A percentile compares a stretch with the other conserved stretches of the same genome.
Conservation (phyloP, 1,140 invertebrate species). For the Apocrypta bakeri region DNA sequence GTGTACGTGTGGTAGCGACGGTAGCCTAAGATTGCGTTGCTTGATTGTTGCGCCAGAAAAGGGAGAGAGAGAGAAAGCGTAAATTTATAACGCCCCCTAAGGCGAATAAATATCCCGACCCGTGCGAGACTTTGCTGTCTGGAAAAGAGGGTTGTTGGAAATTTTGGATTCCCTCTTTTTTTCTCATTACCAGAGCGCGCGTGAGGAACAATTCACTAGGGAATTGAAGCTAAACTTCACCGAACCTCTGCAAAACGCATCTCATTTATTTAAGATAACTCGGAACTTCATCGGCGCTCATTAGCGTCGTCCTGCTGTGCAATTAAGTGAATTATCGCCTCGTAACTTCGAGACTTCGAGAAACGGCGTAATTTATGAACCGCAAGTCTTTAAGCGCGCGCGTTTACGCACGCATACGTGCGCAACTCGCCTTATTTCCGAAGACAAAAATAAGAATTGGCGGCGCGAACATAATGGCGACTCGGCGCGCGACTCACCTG, state of each 20-base stretch:
- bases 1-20: constrained; percentile 43
- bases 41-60: constrained; percentile 55
- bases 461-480: constrained; percentile 16
- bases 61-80: neutral
- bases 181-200: no score
- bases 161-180: neutral
- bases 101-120: constrained; percentile 59
- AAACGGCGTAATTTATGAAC: constrained; percentile 21
- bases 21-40: constrained; percentile 60
- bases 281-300: neutral
- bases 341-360: neutral
- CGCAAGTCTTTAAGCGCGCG: no score
- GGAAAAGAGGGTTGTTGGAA: neutral
- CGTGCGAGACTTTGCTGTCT: neutral
- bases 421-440: no score
- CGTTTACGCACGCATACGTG: neutral
- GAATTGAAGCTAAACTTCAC: no score
- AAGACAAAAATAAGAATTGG: neutral
- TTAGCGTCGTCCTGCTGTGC: neutral
- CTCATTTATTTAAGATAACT: no score
- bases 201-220: no score
- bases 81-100: constrained; percentile 65
- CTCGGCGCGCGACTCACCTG: constrained; percentile 30
- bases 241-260: no score
- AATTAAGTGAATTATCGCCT: constrained; percentile 24